Evolutionary conservation across 2,888 invertebrate genomes (phyloP), one percentile per base, ranked within the genome.

Genomic region (Eupithecia centaureata): DNA sequence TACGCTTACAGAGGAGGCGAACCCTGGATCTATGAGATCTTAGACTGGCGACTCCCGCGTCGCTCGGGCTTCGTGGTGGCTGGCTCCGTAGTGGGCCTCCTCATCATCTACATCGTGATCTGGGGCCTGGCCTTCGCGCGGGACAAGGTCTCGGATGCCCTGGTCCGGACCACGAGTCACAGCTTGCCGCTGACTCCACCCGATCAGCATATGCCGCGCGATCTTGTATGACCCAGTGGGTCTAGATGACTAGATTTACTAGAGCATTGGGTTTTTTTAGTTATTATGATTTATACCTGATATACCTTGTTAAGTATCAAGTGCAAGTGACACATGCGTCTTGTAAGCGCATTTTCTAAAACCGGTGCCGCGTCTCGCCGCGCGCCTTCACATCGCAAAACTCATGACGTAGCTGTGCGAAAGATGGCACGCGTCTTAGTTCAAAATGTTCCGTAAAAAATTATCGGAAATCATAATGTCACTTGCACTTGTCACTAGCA

Each of bases 41-140:
- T 97, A 73, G 95, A 97, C 87, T 97, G 97, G 97, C 91, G 94
- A 56, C 94, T 95, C 67, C 95, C 95, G 0, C 88, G 89, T n/a
- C 92, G 91, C 59, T 94, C 96, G 0, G 86, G 94, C 32, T 86
- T 94, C 33, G 92, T 91, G 25, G 81, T 88, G 5, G 83, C 72
- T 0, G 79, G 81, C 2, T 76, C 90, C 0, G 72, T 80, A 10
- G 85, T 75, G 0, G 86, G 85, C 1, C 72, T 91, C 5, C 70
- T 91, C 32, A 61, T 81, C 12, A 71, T 90, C 5, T 91, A 90
- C 79, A 32, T 78, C 2, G 28, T 79, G 7, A 63, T 91, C 51
- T 91, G 87, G 87, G 80, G 74, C 22, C 25, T 85, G 3, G 86
- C 85, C 1, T 64, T 85, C 1, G 81, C 82, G 71, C 79, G 92